Base-by-base conservation (phyloP, 2,888 invertebrate genomes). In the Tuta absoluta region DNA sequence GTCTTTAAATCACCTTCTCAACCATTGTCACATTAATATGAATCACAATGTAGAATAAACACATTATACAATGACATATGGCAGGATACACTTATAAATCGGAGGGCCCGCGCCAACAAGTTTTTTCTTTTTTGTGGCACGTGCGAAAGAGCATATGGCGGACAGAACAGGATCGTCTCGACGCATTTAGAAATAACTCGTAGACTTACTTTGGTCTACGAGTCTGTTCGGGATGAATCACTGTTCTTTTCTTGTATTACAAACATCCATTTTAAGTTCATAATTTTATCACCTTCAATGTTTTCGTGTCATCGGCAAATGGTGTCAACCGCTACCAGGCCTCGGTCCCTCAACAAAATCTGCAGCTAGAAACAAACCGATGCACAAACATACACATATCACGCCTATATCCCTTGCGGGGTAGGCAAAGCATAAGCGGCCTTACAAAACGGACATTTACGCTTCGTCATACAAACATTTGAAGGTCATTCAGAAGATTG, bases 161-260 rank as follows among this genome's bases (percentile, higher is more conserved):
- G 53, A 51, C 57, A 37, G 33, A 45, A 51, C 57, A 37, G 49
- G n/a, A 56, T 24, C 10, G 75, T 72, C 69, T 75, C 76, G 76
- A 76, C 73, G 56, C 78, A 77, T 79, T 76, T 77, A 72, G 24
- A 56, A 17, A 56, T 56, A n/a, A n/a, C n/a, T n/a, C n/a, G n/a
- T 17, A 10, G 24, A 33, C 56, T 28, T 8, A 24, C 24, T 33
- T 56, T 56, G n/a, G 53, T 28, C 21, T 21, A 28, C n/a, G 17
- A n/a, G 8, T 56, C 12, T 33, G 56, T n/a, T 28, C n/a, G 53
- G 14, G 53, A 14, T 56, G 28, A 56, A 17, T 56, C 56, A 17
- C 14, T 33, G 7, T 33, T 53, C n/a, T 7, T 53, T 24, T 12
- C 5, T n/a, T n/a, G n/a, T n/a, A n/a, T n/a, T n/a, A n/a, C n/a